A percentile compares a stretch with the other conserved stretches of the same genome.
These are phyloP conservation scores for Nymphalis io DNA, from an alignment of 1,140 invertebrate species.

Conservation along the genomic window DNA sequence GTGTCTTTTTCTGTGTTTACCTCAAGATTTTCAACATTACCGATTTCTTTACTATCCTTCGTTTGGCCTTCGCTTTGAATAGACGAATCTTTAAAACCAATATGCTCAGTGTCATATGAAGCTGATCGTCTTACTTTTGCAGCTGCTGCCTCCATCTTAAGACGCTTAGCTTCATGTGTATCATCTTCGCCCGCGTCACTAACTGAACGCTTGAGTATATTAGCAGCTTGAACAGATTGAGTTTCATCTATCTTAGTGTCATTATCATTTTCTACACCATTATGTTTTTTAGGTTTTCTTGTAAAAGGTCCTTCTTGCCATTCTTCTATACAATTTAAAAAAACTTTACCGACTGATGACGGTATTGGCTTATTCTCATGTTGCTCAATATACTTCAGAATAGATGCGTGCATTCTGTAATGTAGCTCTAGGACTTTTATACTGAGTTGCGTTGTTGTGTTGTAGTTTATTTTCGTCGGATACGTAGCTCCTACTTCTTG, in stretches of 20 bases:
- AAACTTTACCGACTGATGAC: constrained; percentile 71
- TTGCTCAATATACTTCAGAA: constrained; percentile 91
- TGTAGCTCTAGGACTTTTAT: constrained; percentile 95
- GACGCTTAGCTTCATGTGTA: constrained; percentile 63
- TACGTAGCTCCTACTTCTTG: constrained; percentile 91
- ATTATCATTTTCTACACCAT: constrained; percentile 42
- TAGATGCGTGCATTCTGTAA: constrained; percentile 91
- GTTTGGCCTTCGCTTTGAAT: constrained; percentile 16
- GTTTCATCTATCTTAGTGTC: constrained; percentile 50
- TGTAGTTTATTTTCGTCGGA: constrained; percentile 92
- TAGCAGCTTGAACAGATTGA: constrained; percentile 59
- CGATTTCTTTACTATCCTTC: constrained; percentile 27
- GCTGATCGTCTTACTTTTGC: constrained; percentile 72
- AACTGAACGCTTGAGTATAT: constrained; percentile 71
- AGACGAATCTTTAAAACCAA: constrained; percentile 46
- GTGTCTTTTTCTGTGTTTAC: constrained; percentile 22
- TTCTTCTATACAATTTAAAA: constrained; percentile 65
- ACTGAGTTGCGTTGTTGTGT: constrained; percentile 89
- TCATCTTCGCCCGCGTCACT: constrained; percentile 74
- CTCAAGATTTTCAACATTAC: constrained; percentile 26
- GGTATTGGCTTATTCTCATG: constrained; percentile 81
- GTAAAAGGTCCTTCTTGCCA: constrained; percentile 72
- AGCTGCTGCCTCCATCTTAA: constrained; percentile 71
- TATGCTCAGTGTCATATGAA: constrained; percentile 70
- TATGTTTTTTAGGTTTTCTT: constrained; percentile 68